Base-by-base conservation (phyloP, 2,113 vertebrate genomes). In the Manacus vitellinus region DNA sequence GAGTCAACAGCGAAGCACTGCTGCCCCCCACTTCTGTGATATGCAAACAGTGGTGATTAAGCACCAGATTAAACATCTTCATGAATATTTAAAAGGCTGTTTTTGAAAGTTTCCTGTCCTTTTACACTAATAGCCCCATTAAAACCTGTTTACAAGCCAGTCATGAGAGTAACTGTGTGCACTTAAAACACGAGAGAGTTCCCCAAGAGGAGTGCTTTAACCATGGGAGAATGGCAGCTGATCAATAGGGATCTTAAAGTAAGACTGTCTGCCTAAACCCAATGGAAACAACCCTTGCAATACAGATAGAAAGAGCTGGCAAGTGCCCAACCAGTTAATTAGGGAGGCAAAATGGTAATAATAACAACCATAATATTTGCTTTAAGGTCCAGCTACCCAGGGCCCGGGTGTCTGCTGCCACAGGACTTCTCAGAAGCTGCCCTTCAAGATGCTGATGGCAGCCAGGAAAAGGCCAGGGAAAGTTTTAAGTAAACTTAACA, bases 111-210 rank as follows among this genome's bases (percentile, higher is more conserved):
- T 99, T 99, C 99, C 99, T 99, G 99, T 98, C 98, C 98, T 99
- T 98, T 99, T 98, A 98, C 98, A 98, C 99, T 99, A 99, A 99
- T 99, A 99, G 98, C 98, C 98, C 98, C 99, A 99, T 99, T 99
- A 99, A 98, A 99, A 98, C 98, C 98, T 99, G 98, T 99, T 98
- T 99, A 99, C 98, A 98, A 98, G 98, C 98, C 98, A 98, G 98
- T 98, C 97, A 97, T 97, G 98, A 98, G 98, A 99, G 98, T 97
- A 98, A 98, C 98, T 97, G 97, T 95, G 97, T 98, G 98, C 98
- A 98, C 98, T 99, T 98, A 99, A 98, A 98, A 98, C 98, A 97
- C 54, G 72, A 96, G 97, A 98, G 98, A 97, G 92, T 97, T 98
- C 97, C 98, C 98, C 97, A 97, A 94, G 98, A 98, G 98, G 95